Conservation (phyloP, 2,113 vertebrate species). For the Prunella fulvescens region DNA sequence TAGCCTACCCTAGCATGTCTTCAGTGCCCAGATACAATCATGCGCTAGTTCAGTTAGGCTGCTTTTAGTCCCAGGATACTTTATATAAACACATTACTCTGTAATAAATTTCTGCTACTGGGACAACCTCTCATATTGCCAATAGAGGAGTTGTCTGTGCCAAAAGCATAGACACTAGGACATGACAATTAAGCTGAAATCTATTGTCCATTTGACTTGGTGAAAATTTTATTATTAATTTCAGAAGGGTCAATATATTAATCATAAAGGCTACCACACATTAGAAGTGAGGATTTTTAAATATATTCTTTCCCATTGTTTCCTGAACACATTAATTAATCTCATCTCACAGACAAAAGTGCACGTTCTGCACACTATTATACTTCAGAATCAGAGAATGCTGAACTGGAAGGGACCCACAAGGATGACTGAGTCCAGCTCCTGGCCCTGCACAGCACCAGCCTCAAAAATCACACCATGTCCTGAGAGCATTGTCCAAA, state of each 20-base stretch:
- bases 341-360: background rate
- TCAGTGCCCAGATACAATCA: background rate
- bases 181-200: background rate
- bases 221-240: background rate
- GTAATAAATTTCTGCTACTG: background rate
- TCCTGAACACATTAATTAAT: background rate
- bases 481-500: background rate
- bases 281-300: background rate
- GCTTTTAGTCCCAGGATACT: background rate
- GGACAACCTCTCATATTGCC: background rate
- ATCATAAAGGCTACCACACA: background rate
- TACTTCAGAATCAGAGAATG: background rate
- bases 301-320: background rate
- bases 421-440: rapidly evolving
- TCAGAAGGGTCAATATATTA: background rate
- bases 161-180: background rate
- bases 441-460: background rate
- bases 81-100: background rate
- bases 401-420: background rate
- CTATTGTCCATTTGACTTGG: background rate
- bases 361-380: background rate
- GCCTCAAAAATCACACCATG: too few relatives aligned
- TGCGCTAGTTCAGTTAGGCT: background rate
- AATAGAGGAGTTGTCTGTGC: background rate
- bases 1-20: background rate